These are phyloP conservation scores for Tridacna gigas DNA, from an alignment of 2,888 invertebrate species.

Conservation along the genomic window DNA sequence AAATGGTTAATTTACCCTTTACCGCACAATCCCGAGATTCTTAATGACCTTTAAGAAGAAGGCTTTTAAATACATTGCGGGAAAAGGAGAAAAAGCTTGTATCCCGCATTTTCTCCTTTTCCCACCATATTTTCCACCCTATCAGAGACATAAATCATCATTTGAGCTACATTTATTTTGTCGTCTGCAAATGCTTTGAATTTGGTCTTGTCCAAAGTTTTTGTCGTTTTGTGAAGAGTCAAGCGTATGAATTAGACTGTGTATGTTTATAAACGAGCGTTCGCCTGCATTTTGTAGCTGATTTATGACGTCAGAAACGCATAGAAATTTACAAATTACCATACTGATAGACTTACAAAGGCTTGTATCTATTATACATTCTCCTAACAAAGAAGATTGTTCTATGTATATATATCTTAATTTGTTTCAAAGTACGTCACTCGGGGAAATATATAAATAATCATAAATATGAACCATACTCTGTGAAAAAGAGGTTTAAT, in stretches of 20 bases:
- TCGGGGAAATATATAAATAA: no score
- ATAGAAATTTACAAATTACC: not conserved
- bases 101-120: not conserved
- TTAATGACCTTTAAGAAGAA: not conserved
- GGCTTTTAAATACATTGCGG: not conserved
- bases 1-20: not conserved
- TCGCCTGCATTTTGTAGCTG: not conserved
- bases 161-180: not conserved
- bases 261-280: not conserved
- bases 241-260: no score
- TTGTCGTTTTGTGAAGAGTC: no score
- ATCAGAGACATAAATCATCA: not conserved
- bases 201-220: no score
- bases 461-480: no score
- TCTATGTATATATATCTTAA: not conserved
- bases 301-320: not conserved
- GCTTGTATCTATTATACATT: not conserved
- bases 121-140: not conserved
- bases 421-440: no score
- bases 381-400: not conserved
- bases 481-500: no score
- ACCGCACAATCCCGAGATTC: not conserved
- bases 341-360: not conserved
- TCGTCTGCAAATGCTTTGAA: not conserved
- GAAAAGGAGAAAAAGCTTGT: not conserved